These are phyloP conservation scores for Euura saliciscinereae DNA, from an alignment of 1,140 invertebrate species.

Conservation along the genomic window DNA sequence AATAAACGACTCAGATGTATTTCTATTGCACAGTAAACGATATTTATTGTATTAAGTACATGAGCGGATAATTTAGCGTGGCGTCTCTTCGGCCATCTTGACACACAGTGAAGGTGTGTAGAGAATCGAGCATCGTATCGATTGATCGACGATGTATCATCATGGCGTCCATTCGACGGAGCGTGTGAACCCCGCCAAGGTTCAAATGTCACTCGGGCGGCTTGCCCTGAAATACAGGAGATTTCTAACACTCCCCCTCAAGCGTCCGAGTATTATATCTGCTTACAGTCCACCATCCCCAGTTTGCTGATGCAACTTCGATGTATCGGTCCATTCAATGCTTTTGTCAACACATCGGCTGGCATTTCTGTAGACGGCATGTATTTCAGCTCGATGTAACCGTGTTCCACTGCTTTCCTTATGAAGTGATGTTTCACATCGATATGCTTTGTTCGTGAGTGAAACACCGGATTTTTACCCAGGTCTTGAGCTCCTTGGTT, in stretches of 20 bases:
- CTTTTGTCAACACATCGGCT: slow-evolving; percentile 28
- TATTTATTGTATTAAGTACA: no score
- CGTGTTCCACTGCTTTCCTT: slow-evolving; percentile 21
- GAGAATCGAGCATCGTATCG: no score
- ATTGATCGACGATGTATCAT: no score
- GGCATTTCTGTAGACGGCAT: slow-evolving; percentile 20
- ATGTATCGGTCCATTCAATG: background rate
- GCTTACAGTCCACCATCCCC: background rate
- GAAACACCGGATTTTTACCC: slow-evolving; percentile 25
- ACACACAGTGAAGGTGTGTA: no score
- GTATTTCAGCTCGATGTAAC: slow-evolving; percentile 15
- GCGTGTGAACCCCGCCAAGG: no score
- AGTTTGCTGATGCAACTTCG: background rate
- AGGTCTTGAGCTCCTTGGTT: slow-evolving; percentile 26
- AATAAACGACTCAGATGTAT: no score
- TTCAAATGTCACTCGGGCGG: no score
- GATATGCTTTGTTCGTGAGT: slow-evolving; percentile 32
- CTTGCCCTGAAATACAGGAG: no score
- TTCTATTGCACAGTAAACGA: no score
- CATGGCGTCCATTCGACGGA: no score
- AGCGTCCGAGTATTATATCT: background rate
- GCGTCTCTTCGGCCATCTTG: no score
- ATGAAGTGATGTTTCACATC: slow-evolving; percentile 29
- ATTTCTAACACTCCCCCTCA: background rate
- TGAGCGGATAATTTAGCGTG: no score